A percentile compares a stretch with the other conserved stretches of the same genome.
Evolutionary conservation across 2,888 invertebrate species (phyloP).

Genomic region (Cremastobaeus sp.): DNA sequence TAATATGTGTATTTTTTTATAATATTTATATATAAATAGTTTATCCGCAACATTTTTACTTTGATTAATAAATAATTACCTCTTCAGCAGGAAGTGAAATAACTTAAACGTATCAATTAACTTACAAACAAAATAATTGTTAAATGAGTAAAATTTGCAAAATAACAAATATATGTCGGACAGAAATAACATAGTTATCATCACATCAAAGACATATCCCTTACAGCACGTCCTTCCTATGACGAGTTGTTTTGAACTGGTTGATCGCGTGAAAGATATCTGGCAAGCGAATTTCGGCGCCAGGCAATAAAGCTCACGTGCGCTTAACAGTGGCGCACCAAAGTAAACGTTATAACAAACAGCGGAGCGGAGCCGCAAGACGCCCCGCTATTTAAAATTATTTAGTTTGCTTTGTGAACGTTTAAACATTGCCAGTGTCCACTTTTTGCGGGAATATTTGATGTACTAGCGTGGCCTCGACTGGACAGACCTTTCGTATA

Average conservation of each 20-base stretch:
- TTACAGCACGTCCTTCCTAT: slow-evolving; percentile 23
- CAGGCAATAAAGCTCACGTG: slow-evolving; percentile 68
- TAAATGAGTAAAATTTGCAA: too few species aligned
- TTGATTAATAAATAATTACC: too few species aligned
- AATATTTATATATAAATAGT: too few species aligned
- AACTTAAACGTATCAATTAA: too few species aligned
- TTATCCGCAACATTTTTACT: too few species aligned
- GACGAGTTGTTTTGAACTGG: slow-evolving; percentile 65
- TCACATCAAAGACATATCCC: too few species aligned
- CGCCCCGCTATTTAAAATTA: slow-evolving; percentile 77
- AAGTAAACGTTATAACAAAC: slow-evolving; percentile 77
- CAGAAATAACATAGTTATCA: too few species aligned
- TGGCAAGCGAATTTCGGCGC: slow-evolving; percentile 74
- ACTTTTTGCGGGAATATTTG: slow-evolving; percentile 72
- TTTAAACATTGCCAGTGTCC: slow-evolving; percentile 74
- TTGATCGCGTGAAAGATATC: slow-evolving; percentile 71
- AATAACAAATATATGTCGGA: too few species aligned
- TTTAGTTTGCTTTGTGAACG: slow-evolving; percentile 77
- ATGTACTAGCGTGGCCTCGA: slow-evolving; percentile 66
- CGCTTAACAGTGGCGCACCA: slow-evolving; percentile 73
- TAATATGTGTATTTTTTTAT: too few species aligned
- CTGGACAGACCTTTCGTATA: slow-evolving; percentile 59
- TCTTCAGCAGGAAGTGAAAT: too few species aligned
- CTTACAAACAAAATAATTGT: too few species aligned
- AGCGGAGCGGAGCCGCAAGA: slow-evolving; percentile 68